Evolutionary conservation across 2,888 invertebrate species (phyloP).

Genomic region (Acanthosoma haemorrhoidale): DNA sequence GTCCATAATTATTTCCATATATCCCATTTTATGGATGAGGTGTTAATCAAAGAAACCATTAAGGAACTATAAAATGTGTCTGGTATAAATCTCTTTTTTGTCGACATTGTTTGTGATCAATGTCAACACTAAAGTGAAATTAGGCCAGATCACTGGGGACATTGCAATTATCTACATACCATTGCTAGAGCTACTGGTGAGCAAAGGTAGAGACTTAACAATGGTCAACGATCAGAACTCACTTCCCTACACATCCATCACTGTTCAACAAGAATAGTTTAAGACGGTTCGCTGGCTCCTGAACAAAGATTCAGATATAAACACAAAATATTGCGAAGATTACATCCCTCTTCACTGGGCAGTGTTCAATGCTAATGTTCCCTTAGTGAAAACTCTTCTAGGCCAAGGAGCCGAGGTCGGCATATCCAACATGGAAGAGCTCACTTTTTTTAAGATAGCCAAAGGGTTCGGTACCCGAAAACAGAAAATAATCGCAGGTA

Average conservation of each 20-base stretch:
- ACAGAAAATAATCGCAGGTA: not conserved
- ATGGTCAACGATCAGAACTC: not conserved
- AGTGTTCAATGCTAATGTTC: not conserved
- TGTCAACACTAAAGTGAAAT: not conserved
- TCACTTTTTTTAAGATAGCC: not conserved
- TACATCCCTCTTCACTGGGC: not conserved
- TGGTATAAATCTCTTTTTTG: too few species aligned
- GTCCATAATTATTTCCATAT: too few species aligned
- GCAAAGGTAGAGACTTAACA: not conserved
- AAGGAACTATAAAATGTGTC: too few species aligned
- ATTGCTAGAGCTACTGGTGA: not conserved
- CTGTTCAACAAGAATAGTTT: not conserved
- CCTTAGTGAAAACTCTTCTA: too few species aligned
- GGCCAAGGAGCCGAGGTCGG: too few species aligned
- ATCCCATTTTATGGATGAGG: too few species aligned
- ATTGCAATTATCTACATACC: not conserved
- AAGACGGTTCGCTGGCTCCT: not conserved
- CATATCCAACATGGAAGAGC: not conserved
- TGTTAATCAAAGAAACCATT: too few species aligned
- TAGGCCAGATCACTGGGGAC: not conserved
- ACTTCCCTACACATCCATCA: not conserved
- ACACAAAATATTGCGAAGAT: not conserved
- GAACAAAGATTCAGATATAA: not conserved
- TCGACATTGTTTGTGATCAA: too few species aligned
- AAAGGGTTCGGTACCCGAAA: not conserved